Evolutionary conservation across 2,888 invertebrate species (phyloP).

Genomic region (Sinohyriopsis cumingii): DNA sequence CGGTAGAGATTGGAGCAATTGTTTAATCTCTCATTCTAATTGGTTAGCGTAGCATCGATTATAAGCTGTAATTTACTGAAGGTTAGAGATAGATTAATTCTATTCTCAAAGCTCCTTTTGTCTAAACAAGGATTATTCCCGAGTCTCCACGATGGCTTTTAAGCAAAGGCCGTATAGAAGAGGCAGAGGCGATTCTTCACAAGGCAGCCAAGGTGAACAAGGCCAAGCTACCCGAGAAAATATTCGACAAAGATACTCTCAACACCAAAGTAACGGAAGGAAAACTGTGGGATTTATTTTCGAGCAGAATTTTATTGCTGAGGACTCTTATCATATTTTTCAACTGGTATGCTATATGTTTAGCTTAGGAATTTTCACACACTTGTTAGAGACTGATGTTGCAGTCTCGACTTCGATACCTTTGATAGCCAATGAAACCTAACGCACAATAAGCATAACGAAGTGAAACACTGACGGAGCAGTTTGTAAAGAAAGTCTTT

Average conservation of each 20-base stretch:
- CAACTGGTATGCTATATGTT: conserved; percentile 35
- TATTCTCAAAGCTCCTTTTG: too few relatives aligned
- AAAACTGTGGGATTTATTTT: conserved; percentile 39
- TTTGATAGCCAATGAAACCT: too few relatives aligned
- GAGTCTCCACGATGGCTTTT: conserved; percentile 54
- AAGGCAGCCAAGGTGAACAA: conserved; percentile 43
- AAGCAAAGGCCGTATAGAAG: conserved; percentile 28
- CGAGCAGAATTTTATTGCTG: conserved; percentile 25
- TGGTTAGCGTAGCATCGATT: too few relatives aligned
- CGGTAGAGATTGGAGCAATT: too few relatives aligned
- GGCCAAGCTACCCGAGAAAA: conserved; percentile 29
- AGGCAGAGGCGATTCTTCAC: conserved; percentile 42
- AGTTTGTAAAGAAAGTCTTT: too few relatives aligned
- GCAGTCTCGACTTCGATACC: too few relatives aligned
- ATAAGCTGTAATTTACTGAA: too few relatives aligned
- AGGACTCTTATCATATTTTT: conserved; percentile 41
- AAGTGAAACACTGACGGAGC: too few relatives aligned
- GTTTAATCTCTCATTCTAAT: too few relatives aligned
- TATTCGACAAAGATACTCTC: conserved; percentile 26
- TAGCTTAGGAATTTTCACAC: not conserved
- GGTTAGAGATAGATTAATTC: too few relatives aligned
- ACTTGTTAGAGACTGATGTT: too few relatives aligned
- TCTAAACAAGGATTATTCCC: conserved; percentile 35
- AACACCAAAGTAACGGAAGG: conserved; percentile 14
- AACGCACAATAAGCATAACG: too few relatives aligned